phyloP scores from a whole-genome alignment of 23 tunicate genomes.

The Halocynthia aurantium region DNA sequence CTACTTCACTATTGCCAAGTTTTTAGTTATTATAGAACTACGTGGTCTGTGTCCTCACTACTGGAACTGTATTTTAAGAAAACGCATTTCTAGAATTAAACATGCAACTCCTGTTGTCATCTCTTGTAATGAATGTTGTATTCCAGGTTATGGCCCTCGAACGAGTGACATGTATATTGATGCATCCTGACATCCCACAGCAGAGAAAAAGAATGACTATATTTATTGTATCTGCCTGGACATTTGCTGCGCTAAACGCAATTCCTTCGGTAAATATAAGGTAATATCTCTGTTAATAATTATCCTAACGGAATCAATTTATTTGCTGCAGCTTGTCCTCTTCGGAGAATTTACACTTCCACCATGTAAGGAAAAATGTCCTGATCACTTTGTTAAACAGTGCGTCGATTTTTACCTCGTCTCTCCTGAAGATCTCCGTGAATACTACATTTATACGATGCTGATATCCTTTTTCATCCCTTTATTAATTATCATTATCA shows the following conservation, averaged over 20 bases:
- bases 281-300: no score
- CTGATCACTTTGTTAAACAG: constrained; percentile 6
- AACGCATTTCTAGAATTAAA: no score
- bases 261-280: constrained; percentile 45
- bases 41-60: no score
- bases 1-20: no score
- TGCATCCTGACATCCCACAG: constrained; percentile 16
- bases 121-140: no score
- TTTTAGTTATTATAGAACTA: no score
- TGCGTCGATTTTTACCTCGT: constrained; percentile 27
- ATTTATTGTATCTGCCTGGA: constrained; percentile 37
- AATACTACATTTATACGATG: constrained; percentile 63
- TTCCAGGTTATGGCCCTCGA: constrained; percentile 45
- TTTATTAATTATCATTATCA: constrained; percentile 26
- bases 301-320: neutral
- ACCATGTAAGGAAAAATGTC: constrained; percentile 25
- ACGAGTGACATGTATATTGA: constrained; percentile 30
- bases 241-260: constrained; percentile 14
- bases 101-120: no score
- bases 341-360: neutral
- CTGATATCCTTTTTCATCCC: constrained; percentile 58
- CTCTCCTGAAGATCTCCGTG: neutral
- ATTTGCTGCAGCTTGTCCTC: constrained; percentile 10
- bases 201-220: constrained; percentile 27
- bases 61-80: no score